Base-by-base conservation (phyloP, 2,888 invertebrate species). In the Apamea anceps region DNA sequence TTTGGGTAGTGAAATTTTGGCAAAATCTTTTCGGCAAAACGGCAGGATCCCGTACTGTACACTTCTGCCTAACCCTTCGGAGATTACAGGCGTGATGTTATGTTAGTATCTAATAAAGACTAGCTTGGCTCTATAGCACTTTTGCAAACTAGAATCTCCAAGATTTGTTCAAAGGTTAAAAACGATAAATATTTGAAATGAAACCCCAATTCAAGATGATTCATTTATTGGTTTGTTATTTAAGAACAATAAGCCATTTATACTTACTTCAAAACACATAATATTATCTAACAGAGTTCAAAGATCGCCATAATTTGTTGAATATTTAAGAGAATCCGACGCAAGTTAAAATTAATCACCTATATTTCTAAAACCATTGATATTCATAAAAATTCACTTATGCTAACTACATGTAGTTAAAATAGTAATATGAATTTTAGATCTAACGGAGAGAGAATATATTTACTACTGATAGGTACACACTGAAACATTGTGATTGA, bases 211-310 rank as follows among this genome's bases (percentile, higher is more conserved):
- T 94, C 90, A 94, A 95, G 95, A 95, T 96, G 93, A 96, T 94
- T 94, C 93, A 94, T 96, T 96, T 96, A 96, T 96, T 96, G 92
- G 94, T 95, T 95, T 94, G 91, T 94, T 93, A 93, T 93, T 93
- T 92, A 94, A 96, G 96, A 94, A 95, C 95, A 94, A 94, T 96
- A 96, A 96, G 96, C 96, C 94, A 94, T 95, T 92, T 91, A 95
- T 93, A 95, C 92, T 93, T 94, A 95, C 90, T 94, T 94, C 90
- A 93, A 96, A 95, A 95, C 93, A 95, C 93, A 93, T 93, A 91
- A 91, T 91, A 90, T 90, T 91, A 92, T 93, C 94, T 95, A 95
- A 94, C 87, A 94, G 92, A 94, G 93, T 91, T 94, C 89, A 92
- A 94, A 95, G 92, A 93, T 94, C 91, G 91, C 88, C 91, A 90